Evolutionary conservation across 2,113 vertebrate species (phyloP), one percentile per base, ranked within the genome.

Genomic region (Zapornia atra): DNA sequence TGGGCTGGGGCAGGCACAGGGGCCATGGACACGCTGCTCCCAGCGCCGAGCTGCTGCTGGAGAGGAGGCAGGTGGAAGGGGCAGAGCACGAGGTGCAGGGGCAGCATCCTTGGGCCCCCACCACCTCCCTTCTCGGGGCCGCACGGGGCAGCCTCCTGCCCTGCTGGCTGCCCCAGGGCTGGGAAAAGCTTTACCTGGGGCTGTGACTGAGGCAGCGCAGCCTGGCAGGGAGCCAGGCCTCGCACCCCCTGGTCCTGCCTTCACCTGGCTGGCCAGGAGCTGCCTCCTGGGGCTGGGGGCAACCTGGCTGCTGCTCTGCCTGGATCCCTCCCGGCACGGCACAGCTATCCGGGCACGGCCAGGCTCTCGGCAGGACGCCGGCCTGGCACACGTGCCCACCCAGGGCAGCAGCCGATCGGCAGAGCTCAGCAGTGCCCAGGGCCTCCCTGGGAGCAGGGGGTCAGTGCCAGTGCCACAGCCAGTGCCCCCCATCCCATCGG

Each of bases 251-350:
- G 2, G 28, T 22, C 6, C 86, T 50, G 59, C 77, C 68, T 29
- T 72, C 1, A 0, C 44, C 16, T 0, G 1, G 21, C 65, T 24
- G 22, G 17, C 56, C 12, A 11, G 15, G 9, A 29, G 11, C 65
- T 22, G 36, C 44, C 4, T 26, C 21, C 3, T 5, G 20, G 36
- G n/a, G 51, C 81, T 19, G 10, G 42, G 29, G 20, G 31, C 2
- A 0, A 20, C 40, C 15, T 1, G 9, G 38, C 13, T 33, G 24
- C 59, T 8, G 44, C 46, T 65, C 57, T 0, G 0, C 48, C 38
- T 3, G 31, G 13, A 15, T 48, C 20, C 15, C 50, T 48, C 31
- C 36, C 2, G 42, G 44, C 54, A 56, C 4, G 3, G 40, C 38
- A 44, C 44, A 44, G 44, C 48, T 48, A 48, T 22, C 13, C 2